Evolutionary conservation across 2,113 vertebrate genomes (phyloP), one percentile per base, ranked within the genome.

Genomic region (Notarius quadriscutis): DNA sequence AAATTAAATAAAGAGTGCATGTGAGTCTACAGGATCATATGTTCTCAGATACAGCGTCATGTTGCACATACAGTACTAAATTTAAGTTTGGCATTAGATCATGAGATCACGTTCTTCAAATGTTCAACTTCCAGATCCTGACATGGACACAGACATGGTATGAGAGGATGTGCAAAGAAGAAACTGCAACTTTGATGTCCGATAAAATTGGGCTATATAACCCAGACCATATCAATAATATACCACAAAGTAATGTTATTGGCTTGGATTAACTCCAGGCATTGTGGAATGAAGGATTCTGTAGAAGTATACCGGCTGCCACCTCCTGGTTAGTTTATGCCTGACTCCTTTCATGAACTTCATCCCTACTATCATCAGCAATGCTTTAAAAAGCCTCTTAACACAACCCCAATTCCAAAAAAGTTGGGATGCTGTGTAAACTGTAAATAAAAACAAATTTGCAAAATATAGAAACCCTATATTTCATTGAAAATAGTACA

Each of bases 181-280:
- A 81, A 86, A 58, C 53, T 83, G 51, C 57, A n/a, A 12, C 41
- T 25, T 53, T 55, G n/a, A 78, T 69, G 17, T 55, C 22, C 9
- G 17, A 50, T 82, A 2, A 85, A 74, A 55, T 17, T 57, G 94
- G 94, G 30, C 90, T 90, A 4, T 95, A 95, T 84, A 86, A 89
- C 15, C 75, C 95, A 10, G 95, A 96, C 84, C 5, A 11, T 84
- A 67, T 60, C 18, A 58, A 58, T 58, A 58, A 58, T 58, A 58
- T 79, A 82, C 94, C 96, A 5, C 91, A 93, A 20, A 94, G 94
- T 60, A 96, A 95, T 18, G 94, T 95, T 90, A 96, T 95, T 91
- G 96, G 96, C 85, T 87, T 97, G 90, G 96, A 96, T 1, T 96
- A 96, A 87, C 96, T 97, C 88, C 95, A 97, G 96, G 97, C 87